Evolutionary conservation across 2,113 vertebrate species (phyloP).

Genomic region (Silurus glanis): DNA sequence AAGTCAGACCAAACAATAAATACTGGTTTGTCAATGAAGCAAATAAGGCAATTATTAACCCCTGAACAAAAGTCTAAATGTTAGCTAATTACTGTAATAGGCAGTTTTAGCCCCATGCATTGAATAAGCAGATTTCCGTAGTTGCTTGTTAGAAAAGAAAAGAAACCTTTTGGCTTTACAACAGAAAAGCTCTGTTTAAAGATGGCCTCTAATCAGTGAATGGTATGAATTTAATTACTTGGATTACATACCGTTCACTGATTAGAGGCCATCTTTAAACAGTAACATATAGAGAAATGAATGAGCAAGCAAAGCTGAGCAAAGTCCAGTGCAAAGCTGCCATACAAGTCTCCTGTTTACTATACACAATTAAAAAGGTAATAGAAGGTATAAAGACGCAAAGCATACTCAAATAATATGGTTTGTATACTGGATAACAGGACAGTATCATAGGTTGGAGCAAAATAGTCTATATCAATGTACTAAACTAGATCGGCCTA

Average conservation of each 20-base stretch:
- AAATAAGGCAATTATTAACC: slow-evolving; percentile 4
- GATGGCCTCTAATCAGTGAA: neutral
- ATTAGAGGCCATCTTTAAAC: neutral
- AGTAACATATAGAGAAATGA: neutral
- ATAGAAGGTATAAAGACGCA: neutral
- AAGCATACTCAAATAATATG: neutral
- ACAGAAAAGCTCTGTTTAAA: neutral
- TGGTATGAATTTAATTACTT: neutral
- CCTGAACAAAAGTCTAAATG: neutral
- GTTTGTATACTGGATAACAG: neutral
- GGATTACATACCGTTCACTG: neutral
- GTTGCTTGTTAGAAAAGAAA: neutral
- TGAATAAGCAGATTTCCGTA: neutral
- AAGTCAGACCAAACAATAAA: slow-evolving; percentile 18
- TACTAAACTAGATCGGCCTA: neutral
- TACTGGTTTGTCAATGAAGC: neutral
- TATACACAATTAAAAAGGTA: neutral
- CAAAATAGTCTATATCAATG: neutral
- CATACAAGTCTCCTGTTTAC: neutral
- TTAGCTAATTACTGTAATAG: neutral
- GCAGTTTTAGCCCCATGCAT: neutral
- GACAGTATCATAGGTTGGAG: neutral
- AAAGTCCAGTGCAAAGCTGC: neutral
- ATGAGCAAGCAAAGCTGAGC: neutral
- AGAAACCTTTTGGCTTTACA: neutral